Base-by-base conservation (phyloP, 2,113 vertebrate species). In the Scolopax mira region DNA sequence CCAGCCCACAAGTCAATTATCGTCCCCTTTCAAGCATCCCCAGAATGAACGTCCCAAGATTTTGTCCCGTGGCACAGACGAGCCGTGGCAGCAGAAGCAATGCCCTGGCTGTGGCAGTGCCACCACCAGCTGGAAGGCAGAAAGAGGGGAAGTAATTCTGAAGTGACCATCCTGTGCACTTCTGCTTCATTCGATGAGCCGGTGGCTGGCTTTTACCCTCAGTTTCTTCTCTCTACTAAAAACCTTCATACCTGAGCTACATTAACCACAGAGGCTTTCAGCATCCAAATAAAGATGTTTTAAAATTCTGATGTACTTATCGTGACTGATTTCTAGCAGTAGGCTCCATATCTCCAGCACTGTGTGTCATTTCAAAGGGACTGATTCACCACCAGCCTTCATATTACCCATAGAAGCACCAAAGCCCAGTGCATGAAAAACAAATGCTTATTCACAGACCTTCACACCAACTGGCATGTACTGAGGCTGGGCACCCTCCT, bases 1-100 rank as follows among this genome's bases (percentile, higher is more conserved):
- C 54, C 74, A 77, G 33, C 27, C 52, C 15, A 1, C 0, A 0
- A 79, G 62, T 12, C 62, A 70, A 10, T 0, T 4, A 31, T 24
- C 31, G 58, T 10, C 49, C 55, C 33, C 58, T 60, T 30, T 30
- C 61, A 42, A 83, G 66, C 79, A 72, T 5, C 79, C 22, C 37
- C 88, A 73, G 79, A 41, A 82, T 35, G 24, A 62, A 67, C 35
- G 19, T 57, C 28, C 27, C 1, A 1, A 82, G 24, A 23, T 62
- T 35, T 8, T 30, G 72, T n/a, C 27, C 83, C 66, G 30, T 5
- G 10, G 70, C 65, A 60, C 67, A 54, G 49, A 23, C 25, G 52
- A 31, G 37, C 27, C 3, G 0, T 2, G 0, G 79, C 62, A 57
- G 85, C 77, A 78, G 88, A 19, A n/a, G 35, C 3, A 3, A 24